Percentiles rank a stretch among this genome's conserved stretches.
Evolutionary conservation across 2,888 invertebrate genomes (phyloP).

Genomic region (Erynnis tages): DNA sequence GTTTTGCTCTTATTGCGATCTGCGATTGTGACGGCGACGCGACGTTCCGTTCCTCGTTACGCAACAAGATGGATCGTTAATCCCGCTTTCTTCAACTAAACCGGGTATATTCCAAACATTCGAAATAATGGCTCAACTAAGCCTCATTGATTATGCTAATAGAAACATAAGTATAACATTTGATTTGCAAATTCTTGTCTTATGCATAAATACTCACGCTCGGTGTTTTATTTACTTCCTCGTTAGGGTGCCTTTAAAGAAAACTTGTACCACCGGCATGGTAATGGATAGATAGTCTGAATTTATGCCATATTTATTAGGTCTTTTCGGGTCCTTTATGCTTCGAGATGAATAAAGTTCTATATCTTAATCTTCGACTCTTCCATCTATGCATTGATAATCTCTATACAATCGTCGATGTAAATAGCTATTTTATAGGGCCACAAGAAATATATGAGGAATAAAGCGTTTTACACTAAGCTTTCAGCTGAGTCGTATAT

Average conservation of each 20-base stretch:
- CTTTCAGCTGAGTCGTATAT: too few species aligned
- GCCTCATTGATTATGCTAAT: slow-evolving; percentile 17
- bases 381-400: too few species aligned
- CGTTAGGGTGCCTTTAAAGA: background rate
- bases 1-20: slow-evolving; percentile 53
- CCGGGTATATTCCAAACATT: slow-evolving; percentile 3
- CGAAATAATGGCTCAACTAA: background rate
- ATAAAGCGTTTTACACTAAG: too few species aligned
- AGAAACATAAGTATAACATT: slow-evolving; percentile 10
- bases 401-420: too few species aligned
- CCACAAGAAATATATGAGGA: too few species aligned
- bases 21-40: slow-evolving; percentile 34
- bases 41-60: slow-evolving; percentile 37
- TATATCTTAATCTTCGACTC: too few species aligned
- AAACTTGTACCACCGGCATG: too few species aligned
- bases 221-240: slow-evolving; percentile 8
- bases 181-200: slow-evolving; percentile 17
- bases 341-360: too few species aligned
- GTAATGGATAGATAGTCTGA: too few species aligned
- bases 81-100: slow-evolving; percentile 19
- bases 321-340: too few species aligned
- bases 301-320: too few species aligned
- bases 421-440: too few species aligned
- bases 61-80: slow-evolving; percentile 24
- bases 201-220: slow-evolving; percentile 3